phyloP scores from a whole-genome alignment of 2,888 invertebrate species.

The Volucella bombylans region DNA sequence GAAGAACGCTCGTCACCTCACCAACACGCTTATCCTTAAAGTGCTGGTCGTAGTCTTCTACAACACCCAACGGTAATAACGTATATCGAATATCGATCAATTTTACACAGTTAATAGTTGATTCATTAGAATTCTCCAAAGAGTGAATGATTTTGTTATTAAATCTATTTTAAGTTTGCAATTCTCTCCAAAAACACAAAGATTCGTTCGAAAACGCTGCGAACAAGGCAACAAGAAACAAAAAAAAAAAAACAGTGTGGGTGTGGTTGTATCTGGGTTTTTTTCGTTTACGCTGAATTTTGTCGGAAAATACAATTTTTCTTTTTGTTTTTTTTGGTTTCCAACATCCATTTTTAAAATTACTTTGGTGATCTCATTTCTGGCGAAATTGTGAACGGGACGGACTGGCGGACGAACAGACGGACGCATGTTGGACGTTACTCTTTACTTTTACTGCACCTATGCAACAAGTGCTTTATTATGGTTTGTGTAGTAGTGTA shows the following conservation, averaged over 20 bases:
- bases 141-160: slow-evolving; percentile 57
- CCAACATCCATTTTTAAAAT: slow-evolving; percentile 68
- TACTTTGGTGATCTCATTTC: slow-evolving; percentile 69
- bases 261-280: slow-evolving; percentile 49
- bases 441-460: slow-evolving; percentile 46
- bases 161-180: slow-evolving; percentile 69
- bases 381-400: slow-evolving; percentile 2
- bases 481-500: background rate
- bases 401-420: slow-evolving; percentile 8
- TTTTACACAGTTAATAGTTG: background rate
- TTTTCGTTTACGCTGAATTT: slow-evolving; percentile 14
- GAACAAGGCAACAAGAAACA: slow-evolving; percentile 44
- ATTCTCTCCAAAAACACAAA: slow-evolving; percentile 65
- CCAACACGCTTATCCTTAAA: slow-evolving; percentile 35
- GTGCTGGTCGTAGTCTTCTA: slow-evolving; percentile 29
- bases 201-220: slow-evolving; percentile 39
- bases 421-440: slow-evolving; percentile 54
- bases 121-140: slow-evolving; percentile 17
- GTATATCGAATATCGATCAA: background rate
- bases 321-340: background rate
- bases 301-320: slow-evolving; percentile 49
- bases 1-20: slow-evolving; percentile 8
- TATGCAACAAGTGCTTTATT: slow-evolving; percentile 55
- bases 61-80: slow-evolving; percentile 54
- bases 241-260: slow-evolving; percentile 36